Percentiles rank a stretch among this genome's conserved stretches.
phyloP scores from a whole-genome alignment of 1,140 invertebrate species.

The Euglossa dilemma region DNA sequence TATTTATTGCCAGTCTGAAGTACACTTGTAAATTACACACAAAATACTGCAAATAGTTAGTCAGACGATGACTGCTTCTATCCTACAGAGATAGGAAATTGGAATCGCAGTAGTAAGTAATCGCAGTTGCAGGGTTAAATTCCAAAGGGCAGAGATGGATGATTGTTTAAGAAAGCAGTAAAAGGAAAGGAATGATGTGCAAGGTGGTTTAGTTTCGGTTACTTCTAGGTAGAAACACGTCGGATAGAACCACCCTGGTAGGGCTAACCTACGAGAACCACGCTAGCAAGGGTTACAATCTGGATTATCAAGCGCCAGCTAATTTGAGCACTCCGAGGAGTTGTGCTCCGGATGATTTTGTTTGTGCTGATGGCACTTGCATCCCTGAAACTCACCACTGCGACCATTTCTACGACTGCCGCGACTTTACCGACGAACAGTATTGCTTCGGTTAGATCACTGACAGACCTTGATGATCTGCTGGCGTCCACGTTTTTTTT shows the following conservation, averaged over 20 bases:
- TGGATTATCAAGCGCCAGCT: slow-evolving; percentile 70
- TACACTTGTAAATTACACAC: neutral
- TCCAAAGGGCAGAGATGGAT: neutral
- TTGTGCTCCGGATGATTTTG: slow-evolving; percentile 84
- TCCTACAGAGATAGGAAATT: neutral
- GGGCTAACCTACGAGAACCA: slow-evolving; percentile 68
- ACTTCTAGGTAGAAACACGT: slow-evolving; percentile 80
- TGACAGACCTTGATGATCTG: slow-evolving; percentile 76
- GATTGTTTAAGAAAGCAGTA: neutral
- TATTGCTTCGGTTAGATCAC: slow-evolving; percentile 88
- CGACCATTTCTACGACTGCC: slow-evolving; percentile 94
- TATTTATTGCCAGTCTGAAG: neutral
- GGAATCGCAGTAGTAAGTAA: slow-evolving; percentile 23
- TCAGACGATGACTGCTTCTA: neutral
- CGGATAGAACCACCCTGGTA: slow-evolving; percentile 73
- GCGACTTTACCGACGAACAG: slow-evolving; percentile 95
- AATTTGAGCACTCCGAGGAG: slow-evolving; percentile 78
- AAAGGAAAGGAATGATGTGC: slow-evolving; percentile 7
- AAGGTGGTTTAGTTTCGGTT: slow-evolving; percentile 79
- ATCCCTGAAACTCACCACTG: slow-evolving; percentile 88
- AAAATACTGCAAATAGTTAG: neutral
- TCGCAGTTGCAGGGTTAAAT: slow-evolving; percentile 6
- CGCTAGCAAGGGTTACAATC: slow-evolving; percentile 72
- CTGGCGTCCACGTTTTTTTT: slow-evolving; percentile 53
- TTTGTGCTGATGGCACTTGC: slow-evolving; percentile 86